Evolutionary conservation across 2,113 vertebrate genomes (phyloP).

Genomic region (Lethenteron reissneri): DNA sequence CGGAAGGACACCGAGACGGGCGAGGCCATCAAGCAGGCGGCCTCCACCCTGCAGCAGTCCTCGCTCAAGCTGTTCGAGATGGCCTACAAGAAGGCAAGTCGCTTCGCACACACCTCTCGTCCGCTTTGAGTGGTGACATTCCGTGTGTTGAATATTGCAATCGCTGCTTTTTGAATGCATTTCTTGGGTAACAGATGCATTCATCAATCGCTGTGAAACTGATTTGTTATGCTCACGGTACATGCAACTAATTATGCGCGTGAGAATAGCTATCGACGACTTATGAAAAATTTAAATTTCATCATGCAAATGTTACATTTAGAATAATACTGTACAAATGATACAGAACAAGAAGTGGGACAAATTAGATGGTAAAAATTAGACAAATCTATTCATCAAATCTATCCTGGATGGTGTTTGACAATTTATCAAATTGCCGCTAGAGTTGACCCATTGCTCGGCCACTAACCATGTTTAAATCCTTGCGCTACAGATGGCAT

Average conservation of each 20-base stretch:
- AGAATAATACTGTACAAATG: neutral
- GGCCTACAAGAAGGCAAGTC: slow-evolving; percentile 82
- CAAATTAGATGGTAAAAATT: neutral
- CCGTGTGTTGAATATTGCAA: too few species aligned
- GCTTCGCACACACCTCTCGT: too few species aligned
- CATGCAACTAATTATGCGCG: too few species aligned
- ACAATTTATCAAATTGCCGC: neutral
- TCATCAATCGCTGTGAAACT: too few species aligned
- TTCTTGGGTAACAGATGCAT: neutral
- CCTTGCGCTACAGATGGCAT: slow-evolving; percentile 56
- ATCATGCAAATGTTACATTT: neutral
- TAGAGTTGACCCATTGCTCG: too few species aligned
- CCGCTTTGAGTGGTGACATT: too few species aligned
- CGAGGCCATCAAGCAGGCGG: slow-evolving; percentile 77
- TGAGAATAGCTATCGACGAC: too few species aligned
- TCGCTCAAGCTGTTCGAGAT: slow-evolving; percentile 95
- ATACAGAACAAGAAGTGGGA: neutral
- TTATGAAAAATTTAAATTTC: too few species aligned
- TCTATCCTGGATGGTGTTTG: neutral
- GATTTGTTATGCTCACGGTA: too few species aligned
- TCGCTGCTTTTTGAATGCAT: neutral
- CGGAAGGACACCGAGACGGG: slow-evolving; percentile 78
- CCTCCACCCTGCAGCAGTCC: slow-evolving; percentile 63
- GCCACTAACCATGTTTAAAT: neutral
- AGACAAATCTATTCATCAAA: neutral